A percentile compares a stretch with the other conserved stretches of the same genome.
phyloP scores from a whole-genome alignment of 1,140 invertebrate species.

The Halesus radiatus region DNA sequence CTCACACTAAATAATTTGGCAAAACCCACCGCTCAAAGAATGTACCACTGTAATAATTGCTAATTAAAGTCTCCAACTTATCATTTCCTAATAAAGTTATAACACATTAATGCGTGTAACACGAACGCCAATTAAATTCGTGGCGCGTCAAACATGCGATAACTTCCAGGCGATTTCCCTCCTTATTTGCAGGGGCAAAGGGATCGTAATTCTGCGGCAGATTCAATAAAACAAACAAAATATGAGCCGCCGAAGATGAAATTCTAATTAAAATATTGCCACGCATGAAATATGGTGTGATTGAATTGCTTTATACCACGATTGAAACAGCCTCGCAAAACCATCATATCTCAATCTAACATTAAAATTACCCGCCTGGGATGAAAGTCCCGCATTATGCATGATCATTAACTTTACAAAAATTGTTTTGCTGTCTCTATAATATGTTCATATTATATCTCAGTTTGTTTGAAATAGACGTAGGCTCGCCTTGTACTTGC shows the following conservation, averaged over 20 bases:
- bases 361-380: no score
- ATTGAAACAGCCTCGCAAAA: background rate
- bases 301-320: background rate
- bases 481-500: background rate
- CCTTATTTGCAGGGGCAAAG: slow-evolving; percentile 3
- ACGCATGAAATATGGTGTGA: slow-evolving; percentile 19
- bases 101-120: slow-evolving; percentile 51
- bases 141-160: slow-evolving; percentile 38
- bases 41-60: slow-evolving; percentile 1
- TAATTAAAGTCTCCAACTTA: slow-evolving; percentile 52
- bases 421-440: background rate
- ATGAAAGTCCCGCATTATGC: no score
- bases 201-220: background rate
- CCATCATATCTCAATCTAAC: slow-evolving; percentile 2
- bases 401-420: no score
- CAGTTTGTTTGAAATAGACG: background rate
- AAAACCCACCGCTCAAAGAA: background rate
- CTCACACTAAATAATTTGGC: background rate
- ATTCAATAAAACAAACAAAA: slow-evolving; percentile 36
- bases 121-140: slow-evolving; percentile 50
- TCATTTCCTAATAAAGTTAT: slow-evolving; percentile 54
- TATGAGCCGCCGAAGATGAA: slow-evolving; percentile 34
- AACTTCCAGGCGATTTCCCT: background rate
- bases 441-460: background rate
- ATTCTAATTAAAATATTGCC: slow-evolving; percentile 47